Base-by-base conservation (phyloP, 2,797 vertebrate genomes). In the Gastrophryne carolinensis region DNA sequence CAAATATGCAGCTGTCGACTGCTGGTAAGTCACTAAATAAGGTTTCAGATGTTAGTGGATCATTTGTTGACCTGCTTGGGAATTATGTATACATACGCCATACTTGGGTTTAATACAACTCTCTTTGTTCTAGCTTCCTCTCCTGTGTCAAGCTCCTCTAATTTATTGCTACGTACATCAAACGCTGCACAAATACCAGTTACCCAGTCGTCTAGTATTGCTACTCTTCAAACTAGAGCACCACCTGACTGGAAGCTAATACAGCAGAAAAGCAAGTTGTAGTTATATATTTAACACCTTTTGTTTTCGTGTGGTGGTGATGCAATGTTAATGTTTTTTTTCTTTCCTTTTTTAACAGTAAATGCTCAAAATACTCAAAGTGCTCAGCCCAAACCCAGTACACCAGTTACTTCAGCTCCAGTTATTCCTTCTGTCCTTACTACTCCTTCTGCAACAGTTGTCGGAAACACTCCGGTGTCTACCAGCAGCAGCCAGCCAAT, bases 401-500 rank as follows among this genome's bases (percentile, higher is more conserved):
- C 86, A 78, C 83, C 91, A 52, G 85, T 83, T 47, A 87, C 89
- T 50, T 70, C 63, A 19, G 50, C 75, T 34, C 79, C 87, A 82
- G 84, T 91, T 79, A 83, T 90, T 53, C 86, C 90, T 77, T 27
- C 92, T 61, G 87, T 92, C 80, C 85, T 92, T 81, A 86, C 87
- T 62, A 69, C 92, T 72, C 81, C 90, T 53, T 86, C 91, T 3
- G 84, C 89, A 23, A 80, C 95, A 0, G 89, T 95, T 58, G 86
- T 97, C 67, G 86, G 96, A 80, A 86, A 94, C 80, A 88, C 81
- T 78, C 89, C 88, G 41, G 85, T 91, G 82, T 92, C 80, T 86
- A 89, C 88, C 78, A 91, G 94, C 84, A 89, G 88, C 81, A 82
- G 91, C 27, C 88, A 94, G 12, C 91, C 92, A n/a, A 79, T 92